Percentiles rank a stretch among this genome's conserved stretches.
phyloP scores from a whole-genome alignment of 2,888 invertebrate species.

The Ormyrus pomaceus region DNA sequence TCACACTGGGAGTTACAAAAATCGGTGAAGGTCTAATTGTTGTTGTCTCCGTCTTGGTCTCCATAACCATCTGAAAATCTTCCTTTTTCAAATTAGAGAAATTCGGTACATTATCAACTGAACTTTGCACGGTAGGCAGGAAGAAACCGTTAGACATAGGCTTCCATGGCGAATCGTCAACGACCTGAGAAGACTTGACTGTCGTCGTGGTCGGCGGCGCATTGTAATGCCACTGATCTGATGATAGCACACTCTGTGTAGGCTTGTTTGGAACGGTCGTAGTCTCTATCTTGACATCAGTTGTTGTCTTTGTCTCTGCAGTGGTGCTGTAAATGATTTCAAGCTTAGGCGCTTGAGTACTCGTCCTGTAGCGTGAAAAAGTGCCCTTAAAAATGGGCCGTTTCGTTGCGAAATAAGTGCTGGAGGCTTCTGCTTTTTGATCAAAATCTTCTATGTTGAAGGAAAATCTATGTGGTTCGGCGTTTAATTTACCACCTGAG shows the following conservation, averaged over 20 bases:
- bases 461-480: slow-evolving; percentile 67
- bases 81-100: slow-evolving; percentile 19
- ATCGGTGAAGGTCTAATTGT: slow-evolving; percentile 32
- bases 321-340: slow-evolving; percentile 62
- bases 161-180: slow-evolving; percentile 28
- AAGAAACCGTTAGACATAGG: slow-evolving; percentile 30
- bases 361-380: slow-evolving; percentile 51
- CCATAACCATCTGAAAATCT: slow-evolving; percentile 42
- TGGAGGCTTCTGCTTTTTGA: slow-evolving; percentile 55
- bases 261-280: slow-evolving; percentile 65
- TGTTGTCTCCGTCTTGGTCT: slow-evolving; percentile 3
- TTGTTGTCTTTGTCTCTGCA: slow-evolving; percentile 21
- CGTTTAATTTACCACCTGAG: slow-evolving; percentile 46
- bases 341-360: slow-evolving; percentile 53
- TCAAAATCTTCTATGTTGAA: slow-evolving; percentile 65
- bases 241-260: slow-evolving; percentile 63
- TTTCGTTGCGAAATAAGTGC: slow-evolving; percentile 49
- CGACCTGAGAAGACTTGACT: not conserved
- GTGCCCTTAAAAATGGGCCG: slow-evolving; percentile 54
- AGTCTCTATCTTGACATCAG: slow-evolving; percentile 49
- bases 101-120: slow-evolving; percentile 1
- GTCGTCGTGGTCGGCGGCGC: slow-evolving; percentile 66
- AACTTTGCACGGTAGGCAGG: slow-evolving; percentile 25
- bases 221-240: slow-evolving; percentile 75
- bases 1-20: slow-evolving; percentile 51